Base-by-base conservation (phyloP, 2,113 vertebrate genomes). In the Halichoerus grypus region DNA sequence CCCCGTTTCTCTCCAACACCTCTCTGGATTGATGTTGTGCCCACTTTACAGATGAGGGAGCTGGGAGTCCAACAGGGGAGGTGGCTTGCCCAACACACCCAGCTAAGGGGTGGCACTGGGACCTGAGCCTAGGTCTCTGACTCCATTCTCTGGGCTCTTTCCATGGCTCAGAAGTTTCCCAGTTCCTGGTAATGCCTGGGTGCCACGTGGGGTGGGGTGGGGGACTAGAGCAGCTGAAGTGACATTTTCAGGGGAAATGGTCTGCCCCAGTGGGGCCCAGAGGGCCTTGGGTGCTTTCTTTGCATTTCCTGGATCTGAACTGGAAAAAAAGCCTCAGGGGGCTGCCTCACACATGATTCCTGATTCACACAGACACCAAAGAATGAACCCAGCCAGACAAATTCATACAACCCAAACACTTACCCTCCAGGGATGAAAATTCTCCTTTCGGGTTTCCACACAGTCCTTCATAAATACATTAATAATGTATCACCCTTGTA, bases 281-380 rank as follows among this genome's bases (percentile, higher is more conserved):
- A 28, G 93, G 71, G 24, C 49, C n/a, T 67, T 72, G 36, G 63
- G 31, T 71, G 72, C 76, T 92, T 97, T 94, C 88, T 91, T 90
- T 53, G 57, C 15, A 84, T 86, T 97, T 98, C 96, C 96, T 92
- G 96, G 26, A 67, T 95, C 91, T 49, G 72, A 86, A 53, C 71
- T 93, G 97, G 96, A 80, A 97, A 86, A 65, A 71, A 39, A 4
- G 85, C 53, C 31, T 4, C 59, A 71, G 49, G 55, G 85, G 39
- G 39, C 88, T 36, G 49, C 89, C 96, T 83, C 49, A 7, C 96
- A 42, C 93, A 76, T 97, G 98, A 91, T 51, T 79, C 42, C 91
- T 98, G 98, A 97, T 65, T 98, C 95, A 98, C 88, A 42, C 2
- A 77, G 49, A 85, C 95, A 79, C 91, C 77, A 57, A 91, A 83